Base-by-base conservation (phyloP, 2,797 vertebrate species). In the Tadarida brasiliensis region DNA sequence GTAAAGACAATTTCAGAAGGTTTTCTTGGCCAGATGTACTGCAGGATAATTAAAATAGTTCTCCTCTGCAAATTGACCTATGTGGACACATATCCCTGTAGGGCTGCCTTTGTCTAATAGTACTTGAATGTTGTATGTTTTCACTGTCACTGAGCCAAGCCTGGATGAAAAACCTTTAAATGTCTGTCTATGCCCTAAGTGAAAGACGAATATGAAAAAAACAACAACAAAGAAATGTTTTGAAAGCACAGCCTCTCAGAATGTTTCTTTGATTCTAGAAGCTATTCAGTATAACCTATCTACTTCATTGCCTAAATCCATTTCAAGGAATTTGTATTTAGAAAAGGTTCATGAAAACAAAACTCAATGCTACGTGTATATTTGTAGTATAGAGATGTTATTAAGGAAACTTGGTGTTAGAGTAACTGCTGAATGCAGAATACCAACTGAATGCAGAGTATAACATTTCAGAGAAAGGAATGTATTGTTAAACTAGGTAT, bases 91-190 rank as follows among this genome's bases (percentile, higher is more conserved):
- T 99, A 99, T 56, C 98, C 99, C 19, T 99, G 99, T 96, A 97
- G 95, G 97, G 99, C 99, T 82, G 99, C 99, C 0, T 99, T 99
- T 98, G 98, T 97, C 93, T 99, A 98, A 98, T 87, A 97, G 98
- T 96, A 98, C 97, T 98, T 98, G 98, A 98, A 98, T 97, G 94
- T 94, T 88, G 76, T 71, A 51, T 94, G 95, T 81, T 82, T 19
- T 96, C 93, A 97, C 97, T 97, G 94, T 97, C 96, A 98, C 97
- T 98, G 98, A 98, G 98, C 98, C 97, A 98, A 97, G 97, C 92
- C 73, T 94, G 87, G 94, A 95, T 90, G 96, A 89, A 30, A 94
- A 94, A 83, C 24, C 28, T 89, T 95, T 94, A 95, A 90, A 90
- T 96, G 92, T 97, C 96, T 97, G 93, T 96, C 96, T 87, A 56